These are phyloP conservation scores for Periplaneta americana DNA, from an alignment of 1,140 invertebrate genomes.

Conservation along the genomic window DNA sequence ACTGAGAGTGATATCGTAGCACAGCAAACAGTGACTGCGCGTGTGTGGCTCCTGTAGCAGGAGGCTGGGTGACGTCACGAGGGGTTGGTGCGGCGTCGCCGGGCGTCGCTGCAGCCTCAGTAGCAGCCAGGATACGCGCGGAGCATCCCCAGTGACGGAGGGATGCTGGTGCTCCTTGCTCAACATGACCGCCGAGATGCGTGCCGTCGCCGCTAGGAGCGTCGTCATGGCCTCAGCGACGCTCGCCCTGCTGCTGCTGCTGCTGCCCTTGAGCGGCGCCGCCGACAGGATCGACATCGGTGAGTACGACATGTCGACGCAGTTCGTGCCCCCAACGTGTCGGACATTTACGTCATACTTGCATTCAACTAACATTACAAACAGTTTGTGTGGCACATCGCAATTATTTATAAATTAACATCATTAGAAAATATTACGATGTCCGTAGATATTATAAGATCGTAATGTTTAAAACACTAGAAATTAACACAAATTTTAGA, in stretches of 20 bases:
- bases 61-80: background rate
- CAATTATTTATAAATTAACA: too few relatives aligned
- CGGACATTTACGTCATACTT: too few relatives aligned
- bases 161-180: background rate
- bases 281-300: background rate
- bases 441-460: too few relatives aligned
- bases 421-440: too few relatives aligned
- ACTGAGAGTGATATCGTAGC: too few relatives aligned
- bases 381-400: too few relatives aligned
- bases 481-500: too few relatives aligned
- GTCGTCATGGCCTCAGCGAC: background rate
- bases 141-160: background rate
- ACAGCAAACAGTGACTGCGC: too few relatives aligned
- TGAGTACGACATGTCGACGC: background rate
- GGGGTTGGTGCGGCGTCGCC: background rate
- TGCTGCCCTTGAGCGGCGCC: background rate
- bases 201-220: background rate
- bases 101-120: background rate
- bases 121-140: background rate
- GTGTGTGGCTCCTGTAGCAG: background rate
- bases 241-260: background rate
- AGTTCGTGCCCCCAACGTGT: too few relatives aligned
- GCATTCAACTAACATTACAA: too few relatives aligned
- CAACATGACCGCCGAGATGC: background rate
- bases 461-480: too few relatives aligned